Conservation (phyloP, 2,888 invertebrate species). For the Unio delphinus region DNA sequence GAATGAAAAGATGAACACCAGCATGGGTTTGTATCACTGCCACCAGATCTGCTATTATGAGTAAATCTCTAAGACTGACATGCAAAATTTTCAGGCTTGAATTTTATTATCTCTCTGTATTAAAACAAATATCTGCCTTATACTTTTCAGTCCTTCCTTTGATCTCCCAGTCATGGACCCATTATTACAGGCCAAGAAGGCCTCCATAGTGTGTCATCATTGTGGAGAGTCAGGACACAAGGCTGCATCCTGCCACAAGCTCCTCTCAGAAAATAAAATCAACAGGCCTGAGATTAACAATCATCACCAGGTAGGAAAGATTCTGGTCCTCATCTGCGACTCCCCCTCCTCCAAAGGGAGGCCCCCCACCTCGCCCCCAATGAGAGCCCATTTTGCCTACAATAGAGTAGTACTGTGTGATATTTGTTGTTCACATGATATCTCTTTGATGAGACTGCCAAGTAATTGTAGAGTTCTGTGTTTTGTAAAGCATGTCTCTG, state of each 20-base stretch:
- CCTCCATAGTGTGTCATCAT: constrained; percentile 88
- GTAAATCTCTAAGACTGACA: background rate
- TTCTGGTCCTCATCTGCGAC: background rate
- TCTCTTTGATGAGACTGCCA: too few relatives aligned
- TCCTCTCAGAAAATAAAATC: background rate
- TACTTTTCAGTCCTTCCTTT: constrained; percentile 82
- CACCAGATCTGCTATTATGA: background rate
- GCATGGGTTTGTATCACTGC: background rate
- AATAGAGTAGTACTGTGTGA: too few relatives aligned
- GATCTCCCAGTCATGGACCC: constrained; percentile 85
- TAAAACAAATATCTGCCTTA: background rate
- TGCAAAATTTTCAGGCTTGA: constrained; percentile 1
- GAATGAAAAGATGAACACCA: too few relatives aligned
- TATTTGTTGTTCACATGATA: too few relatives aligned
- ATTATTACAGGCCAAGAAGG: constrained; percentile 83
- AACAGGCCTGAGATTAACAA: background rate
- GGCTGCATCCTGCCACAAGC: constrained; percentile 83
- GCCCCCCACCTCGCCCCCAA: constrained; percentile 24
- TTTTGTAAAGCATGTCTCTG: too few relatives aligned
- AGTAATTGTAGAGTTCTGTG: too few relatives aligned
- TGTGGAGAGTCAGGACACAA: constrained; percentile 98
- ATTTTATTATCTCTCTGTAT: background rate
- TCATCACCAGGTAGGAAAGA: background rate
- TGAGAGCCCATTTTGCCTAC: constrained; percentile 6
- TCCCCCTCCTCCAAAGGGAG: background rate